Evolutionary conservation across 2,888 invertebrate species (phyloP).

Genomic region (Orchestes rusci): DNA sequence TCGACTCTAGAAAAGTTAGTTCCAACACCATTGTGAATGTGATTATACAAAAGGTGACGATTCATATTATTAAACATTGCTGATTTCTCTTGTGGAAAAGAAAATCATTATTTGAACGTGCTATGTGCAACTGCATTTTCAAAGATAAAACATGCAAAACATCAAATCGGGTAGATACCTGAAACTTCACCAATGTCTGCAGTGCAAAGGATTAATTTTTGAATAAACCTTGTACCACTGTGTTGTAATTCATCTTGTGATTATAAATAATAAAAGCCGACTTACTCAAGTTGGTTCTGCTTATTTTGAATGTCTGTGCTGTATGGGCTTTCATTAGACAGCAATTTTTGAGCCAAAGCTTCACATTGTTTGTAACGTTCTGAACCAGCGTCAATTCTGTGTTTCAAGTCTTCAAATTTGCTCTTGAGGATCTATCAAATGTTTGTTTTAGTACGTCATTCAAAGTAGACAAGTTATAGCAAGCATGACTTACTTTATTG

Average conservation of each 20-base stretch:
- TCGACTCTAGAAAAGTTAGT: constrained; percentile 40
- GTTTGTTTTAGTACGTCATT: too few relatives aligned
- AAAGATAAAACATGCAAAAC: too few relatives aligned
- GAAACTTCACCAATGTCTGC: too few relatives aligned
- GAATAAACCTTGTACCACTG: too few relatives aligned
- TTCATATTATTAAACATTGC: background rate
- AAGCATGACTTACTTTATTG: too few relatives aligned
- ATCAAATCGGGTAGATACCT: too few relatives aligned
- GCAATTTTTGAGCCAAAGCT: constrained; percentile 79
- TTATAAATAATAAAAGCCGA: constrained; percentile 10
- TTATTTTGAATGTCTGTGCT: constrained; percentile 77
- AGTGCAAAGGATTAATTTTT: too few relatives aligned
- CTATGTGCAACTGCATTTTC: too few relatives aligned
- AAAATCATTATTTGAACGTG: background rate
- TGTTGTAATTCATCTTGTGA: too few relatives aligned
- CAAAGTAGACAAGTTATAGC: background rate
- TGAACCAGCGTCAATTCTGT: constrained; percentile 81
- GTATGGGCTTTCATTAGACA: constrained; percentile 79
- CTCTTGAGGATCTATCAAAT: constrained; percentile 66
- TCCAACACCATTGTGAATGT: constrained; percentile 35
- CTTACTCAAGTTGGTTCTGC: constrained; percentile 80
- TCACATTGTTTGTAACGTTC: constrained; percentile 89
- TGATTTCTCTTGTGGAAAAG: background rate
- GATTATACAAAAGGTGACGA: constrained; percentile 6
- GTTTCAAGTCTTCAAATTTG: constrained; percentile 90